Base-by-base conservation (phyloP, 2,797 vertebrate genomes). In the Lindbergichthys nudifrons region DNA sequence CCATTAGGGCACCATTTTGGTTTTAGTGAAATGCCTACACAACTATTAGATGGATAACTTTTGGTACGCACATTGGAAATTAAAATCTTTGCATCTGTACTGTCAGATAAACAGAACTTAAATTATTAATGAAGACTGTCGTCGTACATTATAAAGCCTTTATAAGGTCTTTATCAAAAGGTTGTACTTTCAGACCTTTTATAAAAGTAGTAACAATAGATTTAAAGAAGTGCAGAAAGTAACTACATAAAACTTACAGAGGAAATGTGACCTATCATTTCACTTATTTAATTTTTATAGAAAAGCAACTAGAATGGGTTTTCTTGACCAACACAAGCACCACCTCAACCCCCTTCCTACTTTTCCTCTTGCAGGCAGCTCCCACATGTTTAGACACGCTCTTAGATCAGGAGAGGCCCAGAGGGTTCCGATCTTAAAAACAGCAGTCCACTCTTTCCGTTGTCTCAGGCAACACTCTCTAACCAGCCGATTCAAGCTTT, bases 321-420 rank as follows among this genome's bases (percentile, higher is more conserved):
- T 75, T 73, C 70, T 79, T 87, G 77, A 88, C 88, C 87, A 81
- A 66, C 62, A 54, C 19, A 62, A 67, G 60, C 67, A 45, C 58
- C 51, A 70, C 69, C 74, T 79, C 76, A 74, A 70, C 79, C 79
- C 86, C 78, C 71, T 73, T 80, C 65, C 80, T 54, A 48, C 54
- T 54, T 72, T 67, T 57, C 62, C 66, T 78, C 30, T 69, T 23
- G 63, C 80, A 88, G 88, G 86, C 70, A 47, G 78, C 85, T 88
- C 87, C 83, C 86, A 87, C 89, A 89, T 92, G 90, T 90, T 86
- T 79, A 88, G 88, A 84, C 90, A 84, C 0, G 88, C 84, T 78
- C 65, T 81, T 45, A 76, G 82, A 84, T 77, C 65, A 83, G 57
- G 54, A 81, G 92, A 89, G 89, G 90, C 91, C 88, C 89, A 86